Percentiles rank a stretch among this genome's conserved stretches.
These are phyloP conservation scores for Petrocephalus microphthalmus DNA, from an alignment of 2,113 vertebrate species.

Conservation along the genomic window DNA sequence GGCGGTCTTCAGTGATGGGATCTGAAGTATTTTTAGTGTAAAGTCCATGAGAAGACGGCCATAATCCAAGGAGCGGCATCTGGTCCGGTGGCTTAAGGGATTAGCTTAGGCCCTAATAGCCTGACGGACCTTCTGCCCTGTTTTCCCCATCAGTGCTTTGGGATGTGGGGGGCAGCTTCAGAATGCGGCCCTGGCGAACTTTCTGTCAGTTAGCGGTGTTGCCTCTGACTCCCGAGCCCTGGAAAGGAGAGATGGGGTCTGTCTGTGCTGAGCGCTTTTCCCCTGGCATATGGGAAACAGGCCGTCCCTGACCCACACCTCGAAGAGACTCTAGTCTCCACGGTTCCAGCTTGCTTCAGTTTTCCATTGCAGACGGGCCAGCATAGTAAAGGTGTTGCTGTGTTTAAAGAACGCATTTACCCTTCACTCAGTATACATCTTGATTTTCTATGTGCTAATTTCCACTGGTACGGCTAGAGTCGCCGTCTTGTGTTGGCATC, in stretches of 20 bases:
- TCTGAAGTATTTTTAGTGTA: slow-evolving; percentile 69
- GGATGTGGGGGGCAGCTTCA: not conserved
- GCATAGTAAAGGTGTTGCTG: not conserved
- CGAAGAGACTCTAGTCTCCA: not conserved
- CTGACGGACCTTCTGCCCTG: slow-evolving; percentile 55
- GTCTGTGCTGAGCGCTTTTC: not conserved
- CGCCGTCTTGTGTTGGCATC: too few species aligned
- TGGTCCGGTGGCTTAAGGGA: slow-evolving; percentile 65
- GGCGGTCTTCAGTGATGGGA: slow-evolving; percentile 32
- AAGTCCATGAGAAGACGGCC: slow-evolving; percentile 57
- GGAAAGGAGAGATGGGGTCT: not conserved
- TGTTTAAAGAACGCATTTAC: too few species aligned
- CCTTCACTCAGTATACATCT: too few species aligned
- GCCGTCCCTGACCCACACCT: not conserved
- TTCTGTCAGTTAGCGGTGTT: not conserved
- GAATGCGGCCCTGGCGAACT: not conserved
- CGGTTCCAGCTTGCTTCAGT: not conserved
- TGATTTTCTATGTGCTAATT: too few species aligned
- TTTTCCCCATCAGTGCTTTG: slow-evolving; percentile 31
- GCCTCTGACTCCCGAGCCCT: not conserved
- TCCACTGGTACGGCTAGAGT: too few species aligned
- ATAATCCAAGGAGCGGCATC: slow-evolving; percentile 69
- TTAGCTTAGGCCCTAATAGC: slow-evolving; percentile 66
- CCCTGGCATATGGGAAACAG: not conserved
- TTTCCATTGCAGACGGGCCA: not conserved